These are phyloP conservation scores for Dysmachus trigonus DNA, from an alignment of 2,888 invertebrate species.

Conservation along the genomic window DNA sequence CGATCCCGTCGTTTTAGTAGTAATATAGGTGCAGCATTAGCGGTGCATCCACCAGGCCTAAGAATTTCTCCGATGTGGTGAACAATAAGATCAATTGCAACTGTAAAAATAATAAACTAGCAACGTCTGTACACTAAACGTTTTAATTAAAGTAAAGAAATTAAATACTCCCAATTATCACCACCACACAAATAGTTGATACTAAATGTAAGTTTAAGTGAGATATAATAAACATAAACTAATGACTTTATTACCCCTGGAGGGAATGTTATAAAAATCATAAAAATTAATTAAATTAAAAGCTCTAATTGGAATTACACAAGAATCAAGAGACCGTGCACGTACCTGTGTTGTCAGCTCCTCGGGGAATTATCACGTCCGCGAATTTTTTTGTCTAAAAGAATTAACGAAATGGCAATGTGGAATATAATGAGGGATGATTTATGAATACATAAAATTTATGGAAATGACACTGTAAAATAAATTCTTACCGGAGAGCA, in stretches of 20 bases:
- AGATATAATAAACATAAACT: background rate
- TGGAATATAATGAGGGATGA: background rate
- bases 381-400: conserved; percentile 97
- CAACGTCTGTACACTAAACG: conserved; percentile 52
- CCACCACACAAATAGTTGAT: conserved; percentile 3
- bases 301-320: background rate
- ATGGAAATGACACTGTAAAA: background rate
- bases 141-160: conserved; percentile 49
- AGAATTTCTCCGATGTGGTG: conserved; percentile 98
- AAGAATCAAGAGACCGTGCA: conserved; percentile 27
- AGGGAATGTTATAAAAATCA: background rate
- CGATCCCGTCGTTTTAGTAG: conserved; percentile 53
- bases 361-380: conserved; percentile 98
- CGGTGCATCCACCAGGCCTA: conserved; percentile 68
- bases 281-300: background rate
- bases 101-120: conserved; percentile 75
- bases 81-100: conserved; percentile 99
- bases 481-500: conserved; percentile 86
- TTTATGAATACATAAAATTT: background rate
- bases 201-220: background rate
- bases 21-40: conserved; percentile 65
- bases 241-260: background rate
- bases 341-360: conserved; percentile 96
- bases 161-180: background rate
- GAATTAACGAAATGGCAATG: background rate